These are phyloP conservation scores for Hofmannophila pseudospretella DNA, from an alignment of 2,888 invertebrate species.

Conservation along the genomic window DNA sequence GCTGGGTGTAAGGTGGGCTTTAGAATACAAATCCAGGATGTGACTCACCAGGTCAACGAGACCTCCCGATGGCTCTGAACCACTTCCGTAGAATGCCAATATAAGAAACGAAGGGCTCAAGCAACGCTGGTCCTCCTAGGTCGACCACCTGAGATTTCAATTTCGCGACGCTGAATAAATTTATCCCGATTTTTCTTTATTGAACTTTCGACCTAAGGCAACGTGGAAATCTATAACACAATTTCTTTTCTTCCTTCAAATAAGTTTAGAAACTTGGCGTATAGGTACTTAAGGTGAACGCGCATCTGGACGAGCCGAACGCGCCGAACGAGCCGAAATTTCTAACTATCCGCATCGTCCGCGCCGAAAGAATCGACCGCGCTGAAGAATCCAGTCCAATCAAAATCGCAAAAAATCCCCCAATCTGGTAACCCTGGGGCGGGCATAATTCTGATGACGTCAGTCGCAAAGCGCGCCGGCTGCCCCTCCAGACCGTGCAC, in stretches of 20 bases:
- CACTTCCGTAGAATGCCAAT: slow-evolving; percentile 24
- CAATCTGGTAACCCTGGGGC: too few relatives aligned
- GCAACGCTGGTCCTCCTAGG: slow-evolving; percentile 31
- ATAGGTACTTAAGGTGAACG: too few relatives aligned
- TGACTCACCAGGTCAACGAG: slow-evolving; percentile 36
- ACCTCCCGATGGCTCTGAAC: slow-evolving; percentile 29
- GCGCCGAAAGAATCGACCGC: too few relatives aligned
- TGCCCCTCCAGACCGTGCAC: too few relatives aligned
- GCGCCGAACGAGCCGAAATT: too few relatives aligned
- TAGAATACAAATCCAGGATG: slow-evolving; percentile 60
- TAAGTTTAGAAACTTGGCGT: too few relatives aligned
- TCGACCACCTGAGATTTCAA: slow-evolving; percentile 74
- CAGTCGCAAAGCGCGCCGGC: too few relatives aligned
- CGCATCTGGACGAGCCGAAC: too few relatives aligned
- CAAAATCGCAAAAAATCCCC: too few relatives aligned
- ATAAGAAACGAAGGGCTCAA: slow-evolving; percentile 30
- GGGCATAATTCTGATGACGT: too few relatives aligned
- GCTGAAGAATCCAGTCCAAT: too few relatives aligned
- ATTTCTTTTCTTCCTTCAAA: slow-evolving; percentile 12
- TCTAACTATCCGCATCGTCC: too few relatives aligned
- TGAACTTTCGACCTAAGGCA: slow-evolving; percentile 41
- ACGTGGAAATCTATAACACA: slow-evolving; percentile 28
- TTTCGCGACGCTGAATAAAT: slow-evolving; percentile 68
- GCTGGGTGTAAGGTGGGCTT: slow-evolving; percentile 38
- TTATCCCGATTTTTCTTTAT: slow-evolving; percentile 59